A percentile compares a stretch with the other conserved stretches of the same genome.
Conservation (phyloP, 1,140 invertebrate genomes). For the Callitettix versicolor region DNA sequence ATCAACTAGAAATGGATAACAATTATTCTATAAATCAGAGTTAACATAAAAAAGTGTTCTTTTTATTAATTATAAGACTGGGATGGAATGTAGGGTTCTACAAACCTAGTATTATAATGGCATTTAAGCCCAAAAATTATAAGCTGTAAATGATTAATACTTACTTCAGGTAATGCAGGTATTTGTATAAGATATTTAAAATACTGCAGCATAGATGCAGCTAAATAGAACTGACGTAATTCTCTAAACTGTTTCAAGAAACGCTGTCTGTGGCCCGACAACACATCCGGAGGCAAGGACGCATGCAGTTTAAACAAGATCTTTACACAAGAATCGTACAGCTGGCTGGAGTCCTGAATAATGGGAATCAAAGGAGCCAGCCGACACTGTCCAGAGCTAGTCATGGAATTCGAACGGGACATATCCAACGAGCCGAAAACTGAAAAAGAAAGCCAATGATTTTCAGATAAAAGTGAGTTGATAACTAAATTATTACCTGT, state of each 20-base stretch:
- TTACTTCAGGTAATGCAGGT: conserved; percentile 80
- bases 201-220: conserved; percentile 89
- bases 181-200: conserved; percentile 93
- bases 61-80: no score
- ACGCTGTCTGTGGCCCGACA: conserved; percentile 82
- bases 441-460: conserved; percentile 33
- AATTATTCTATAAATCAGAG: no score
- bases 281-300: conserved; percentile 77
- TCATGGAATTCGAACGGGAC: conserved; percentile 93
- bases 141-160: conserved; percentile 15
- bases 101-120: neutral
- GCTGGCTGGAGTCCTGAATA: conserved; percentile 90
- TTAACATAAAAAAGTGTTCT: no score
- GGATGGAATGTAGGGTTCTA: no score
- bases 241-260: conserved; percentile 83
- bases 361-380: conserved; percentile 93
- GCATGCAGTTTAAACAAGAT: conserved; percentile 91
- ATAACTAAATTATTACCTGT: neutral
- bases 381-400: conserved; percentile 88
- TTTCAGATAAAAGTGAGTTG: neutral
- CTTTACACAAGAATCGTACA: conserved; percentile 95
- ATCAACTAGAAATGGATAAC: no score
- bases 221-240: conserved; percentile 87
- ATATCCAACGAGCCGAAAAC: conserved; percentile 91
- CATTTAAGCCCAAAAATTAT: neutral